Base-by-base conservation (phyloP, 2,797 vertebrate species). In the Phalanger gymnotis region DNA sequence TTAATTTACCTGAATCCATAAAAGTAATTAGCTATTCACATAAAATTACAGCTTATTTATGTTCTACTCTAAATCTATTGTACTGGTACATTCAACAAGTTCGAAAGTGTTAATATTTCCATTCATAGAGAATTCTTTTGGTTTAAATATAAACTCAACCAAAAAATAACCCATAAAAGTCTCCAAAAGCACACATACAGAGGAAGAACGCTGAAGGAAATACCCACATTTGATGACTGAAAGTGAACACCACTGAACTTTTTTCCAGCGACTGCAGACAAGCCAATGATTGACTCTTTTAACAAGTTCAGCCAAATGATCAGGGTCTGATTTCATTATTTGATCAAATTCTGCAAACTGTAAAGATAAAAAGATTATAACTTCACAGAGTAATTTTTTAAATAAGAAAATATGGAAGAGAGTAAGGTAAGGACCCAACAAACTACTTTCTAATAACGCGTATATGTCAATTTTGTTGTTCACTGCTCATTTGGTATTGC, bases 341-440 rank as follows among this genome's bases (percentile, higher is more conserved):
- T 99, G 99, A 98, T 99, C 99, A 73, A 99, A 99, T 98, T 99
- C 99, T 95, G 99, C 99, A 98, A 99, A 99, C 99, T 99, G 98
- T 98, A 91, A 92, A 96, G 54, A 87, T 54, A 92, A 96, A 97
- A 30, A 61, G 30, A 53, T 53, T 16, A 57, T n/a, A 97, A 51
- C 56, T 94, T 91, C 95, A 96, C 95, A 94, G 54, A 13, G 66
- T 19, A 95, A 94, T 57, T 22, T 4, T 91, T 96, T 91, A 94
- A 94, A 93, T 16, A 92, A 47, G 30, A 34, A 91, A 54, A 12
- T 13, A 57, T n/a, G n/a, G 51, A 92, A 47, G 51, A 6, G n/a
- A 94, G 58, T 7, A 53, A 30, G 90, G 47, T 90, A 91, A 14
- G 96, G 96, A 93, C 91, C 40, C 13, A n/a, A 95, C 34, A 90